Evolutionary conservation across 92 coral and sea anemone genomes (phyloP), one percentile per base, ranked within the genome.

Genomic region (Chrysogorgia sp.): DNA sequence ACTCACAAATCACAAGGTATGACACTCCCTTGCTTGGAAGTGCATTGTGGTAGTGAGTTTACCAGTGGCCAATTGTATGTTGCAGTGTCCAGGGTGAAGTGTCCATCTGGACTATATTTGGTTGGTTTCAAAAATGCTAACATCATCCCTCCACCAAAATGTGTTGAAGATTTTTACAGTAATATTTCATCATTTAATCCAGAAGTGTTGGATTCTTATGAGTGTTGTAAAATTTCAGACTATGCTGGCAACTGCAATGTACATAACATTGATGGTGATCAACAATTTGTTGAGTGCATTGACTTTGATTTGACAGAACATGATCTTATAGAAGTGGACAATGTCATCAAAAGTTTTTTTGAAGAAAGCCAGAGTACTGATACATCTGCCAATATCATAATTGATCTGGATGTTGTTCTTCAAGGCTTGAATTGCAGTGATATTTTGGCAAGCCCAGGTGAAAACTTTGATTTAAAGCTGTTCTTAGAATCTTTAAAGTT

Each of bases 401-500:
- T n/a, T 68, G 81, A 75, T 57, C 20, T 75, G 71, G 52, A 58
- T 49, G 81, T 53, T 7, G 32, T 75, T 15, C 81, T 58, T 34
- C 26, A 23, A 53, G 64, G 13, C 19, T 69, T 75, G 1, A 50
- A 75, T 24, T 75, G 81, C 28, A 20, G 34, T 28, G 81, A 75
- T 75, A 70, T 53, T 34, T 40, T 55, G 10, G 34, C 71, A 14
- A 31, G 60, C 19, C 71, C 81, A 55, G 24, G 17, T 58, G 30
- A 55, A 53, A 69, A 75, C 81, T 75, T 75, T 58, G 50, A 34
- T 32, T 45, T 29, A 15, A 58, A 55, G 2, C 77, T 7, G 30
- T 61, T 29, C 63, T 78, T 63, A 61, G 59, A 25, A 59, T 22
- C 29, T 58, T 78, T 49, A 57, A 78, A n/a, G n/a, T n/a, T n/a